Percentiles rank a stretch among this genome's conserved stretches.
phyloP scores from a whole-genome alignment of 2,888 invertebrate genomes.

The Cerastoderma edule region DNA sequence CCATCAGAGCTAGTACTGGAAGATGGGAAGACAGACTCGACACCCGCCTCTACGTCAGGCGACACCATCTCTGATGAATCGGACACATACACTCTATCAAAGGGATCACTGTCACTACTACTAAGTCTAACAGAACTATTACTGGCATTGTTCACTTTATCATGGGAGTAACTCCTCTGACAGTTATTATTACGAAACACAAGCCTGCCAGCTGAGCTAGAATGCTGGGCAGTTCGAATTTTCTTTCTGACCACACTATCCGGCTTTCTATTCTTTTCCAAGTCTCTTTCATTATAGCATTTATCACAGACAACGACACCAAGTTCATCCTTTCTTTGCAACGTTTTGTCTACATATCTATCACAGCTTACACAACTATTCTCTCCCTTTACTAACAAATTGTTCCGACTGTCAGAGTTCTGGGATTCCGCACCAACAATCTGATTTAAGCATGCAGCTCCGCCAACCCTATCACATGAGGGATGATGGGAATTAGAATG shows the following conservation, averaged over 20 bases:
- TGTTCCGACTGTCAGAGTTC: neutral
- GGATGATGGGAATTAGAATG: no score
- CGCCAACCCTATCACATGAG: no score
- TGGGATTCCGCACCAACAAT: neutral
- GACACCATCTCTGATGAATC: conserved; percentile 52
- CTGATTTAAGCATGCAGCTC: no score
- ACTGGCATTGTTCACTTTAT: conserved; percentile 48
- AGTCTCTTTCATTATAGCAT: conserved; percentile 42
- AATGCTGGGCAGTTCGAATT: conserved; percentile 25
- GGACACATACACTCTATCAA: conserved; percentile 44
- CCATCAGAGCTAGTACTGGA: conserved; percentile 32
- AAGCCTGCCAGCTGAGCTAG: conserved; percentile 24
- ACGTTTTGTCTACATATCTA: conserved; percentile 35
- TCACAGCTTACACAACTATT: conserved; percentile 53
- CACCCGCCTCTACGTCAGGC: conserved; percentile 38
- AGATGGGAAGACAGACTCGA: conserved; percentile 40
- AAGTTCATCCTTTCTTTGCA: conserved; percentile 38
- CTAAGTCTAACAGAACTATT: conserved; percentile 31
- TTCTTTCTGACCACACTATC: conserved; percentile 39
- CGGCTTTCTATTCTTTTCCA: conserved; percentile 29
- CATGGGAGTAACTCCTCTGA: conserved; percentile 24
- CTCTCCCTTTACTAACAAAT: conserved; percentile 14
- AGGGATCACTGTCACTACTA: conserved; percentile 52
- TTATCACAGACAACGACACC: conserved; percentile 56
- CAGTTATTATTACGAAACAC: conserved; percentile 30